Percentiles rank a stretch among this genome's conserved stretches.
Conservation (phyloP, 2,888 invertebrate species). For the Cheilosia vulpina region DNA sequence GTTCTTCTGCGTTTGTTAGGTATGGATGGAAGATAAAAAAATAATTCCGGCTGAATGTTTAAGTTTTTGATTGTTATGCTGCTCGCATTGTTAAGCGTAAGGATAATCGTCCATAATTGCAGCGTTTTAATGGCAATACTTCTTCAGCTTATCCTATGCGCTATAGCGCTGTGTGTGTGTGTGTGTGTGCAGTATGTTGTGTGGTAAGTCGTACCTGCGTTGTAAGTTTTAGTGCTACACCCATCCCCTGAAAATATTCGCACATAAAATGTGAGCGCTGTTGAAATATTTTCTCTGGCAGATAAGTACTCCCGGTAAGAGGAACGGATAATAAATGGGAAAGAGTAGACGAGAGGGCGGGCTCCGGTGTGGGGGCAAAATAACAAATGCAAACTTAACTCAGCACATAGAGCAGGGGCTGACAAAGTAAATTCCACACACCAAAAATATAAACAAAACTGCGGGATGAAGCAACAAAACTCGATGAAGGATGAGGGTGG, state of each 20-base stretch:
- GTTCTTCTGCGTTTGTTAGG: constrained; percentile 16
- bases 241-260: constrained; percentile 33
- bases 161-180: neutral
- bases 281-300: constrained; percentile 55
- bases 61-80: constrained; percentile 74
- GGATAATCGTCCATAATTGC: constrained; percentile 74
- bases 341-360: constrained; percentile 8
- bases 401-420: neutral
- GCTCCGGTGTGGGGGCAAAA: neutral
- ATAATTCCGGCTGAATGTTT: constrained; percentile 70
- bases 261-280: constrained; percentile 7
- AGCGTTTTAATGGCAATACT: constrained; percentile 52
- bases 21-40: constrained; percentile 26
- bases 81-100: constrained; percentile 68
- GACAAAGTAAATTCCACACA: constrained; percentile 41
- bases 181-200: constrained; percentile 6
- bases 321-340: constrained; percentile 62
- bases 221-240: constrained; percentile 25
- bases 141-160: neutral
- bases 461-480: constrained; percentile 23
- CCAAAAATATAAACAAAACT: constrained; percentile 70
- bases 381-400: constrained; percentile 51
- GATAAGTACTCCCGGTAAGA: constrained; percentile 68
- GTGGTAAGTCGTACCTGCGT: constrained; percentile 30
- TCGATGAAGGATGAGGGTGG: constrained; percentile 31